Conservation (phyloP, 2,797 vertebrate species). For the Hypotaenidia philippensis region DNA sequence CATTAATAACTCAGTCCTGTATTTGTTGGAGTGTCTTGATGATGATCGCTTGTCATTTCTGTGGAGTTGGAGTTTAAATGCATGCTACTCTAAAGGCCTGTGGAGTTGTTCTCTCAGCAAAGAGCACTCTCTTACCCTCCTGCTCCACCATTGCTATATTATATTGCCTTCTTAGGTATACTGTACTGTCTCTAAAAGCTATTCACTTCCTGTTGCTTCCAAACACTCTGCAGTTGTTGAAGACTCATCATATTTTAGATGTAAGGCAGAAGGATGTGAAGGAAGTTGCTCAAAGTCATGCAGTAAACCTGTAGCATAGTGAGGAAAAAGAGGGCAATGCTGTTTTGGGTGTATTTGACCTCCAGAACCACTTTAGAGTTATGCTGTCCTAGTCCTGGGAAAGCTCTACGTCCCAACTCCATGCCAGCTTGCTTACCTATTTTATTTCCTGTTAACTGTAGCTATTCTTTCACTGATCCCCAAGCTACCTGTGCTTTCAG, state of each 20-base stretch:
- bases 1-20: not conserved
- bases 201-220: not conserved
- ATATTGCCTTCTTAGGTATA: not conserved
- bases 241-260: not conserved
- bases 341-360: not conserved
- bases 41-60: not conserved
- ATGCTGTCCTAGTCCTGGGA: not conserved
- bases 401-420: not conserved
- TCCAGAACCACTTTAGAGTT: not conserved
- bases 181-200: not conserved
- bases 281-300: not conserved
- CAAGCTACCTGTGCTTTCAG: not conserved
- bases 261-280: not conserved
- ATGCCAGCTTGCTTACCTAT: not conserved
- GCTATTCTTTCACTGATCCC: not conserved
- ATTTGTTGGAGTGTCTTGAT: not conserved
- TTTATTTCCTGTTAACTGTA: not conserved
- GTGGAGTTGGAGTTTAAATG: not conserved
- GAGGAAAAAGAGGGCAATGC: not conserved
- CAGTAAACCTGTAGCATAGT: not conserved
- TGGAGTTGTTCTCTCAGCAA: not conserved
- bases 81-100: not conserved
- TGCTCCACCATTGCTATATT: not conserved
- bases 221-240: not conserved
- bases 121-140: rapidly evolving